Evolutionary conservation across 2,113 vertebrate species (phyloP).

Genomic region (Acinonyx jubatus): DNA sequence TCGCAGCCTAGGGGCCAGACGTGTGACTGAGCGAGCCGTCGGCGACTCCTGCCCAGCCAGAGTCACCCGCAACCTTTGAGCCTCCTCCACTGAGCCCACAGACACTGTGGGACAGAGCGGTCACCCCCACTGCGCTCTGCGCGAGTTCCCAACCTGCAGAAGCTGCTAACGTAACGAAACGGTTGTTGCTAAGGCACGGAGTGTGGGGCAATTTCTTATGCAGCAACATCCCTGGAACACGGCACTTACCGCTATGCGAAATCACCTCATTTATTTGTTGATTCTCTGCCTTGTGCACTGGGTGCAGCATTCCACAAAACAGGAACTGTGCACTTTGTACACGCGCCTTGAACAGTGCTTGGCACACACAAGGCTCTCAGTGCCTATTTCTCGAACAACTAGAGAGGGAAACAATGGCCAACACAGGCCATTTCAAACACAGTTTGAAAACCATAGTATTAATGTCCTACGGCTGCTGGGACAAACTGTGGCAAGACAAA

Average conservation of each 20-base stretch:
- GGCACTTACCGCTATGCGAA: fast-evolving
- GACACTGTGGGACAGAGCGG: background rate
- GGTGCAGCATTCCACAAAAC: background rate
- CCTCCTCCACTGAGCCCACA: background rate
- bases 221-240: background rate
- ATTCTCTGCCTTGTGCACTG: background rate
- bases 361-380: background rate
- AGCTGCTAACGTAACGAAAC: fast-evolving
- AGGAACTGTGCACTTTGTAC: background rate
- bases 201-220: background rate
- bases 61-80: background rate
- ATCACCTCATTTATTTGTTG: background rate
- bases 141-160: background rate
- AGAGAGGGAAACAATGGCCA: background rate
- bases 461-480: background rate
- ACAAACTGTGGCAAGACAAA: background rate
- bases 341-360: background rate
- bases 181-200: background rate
- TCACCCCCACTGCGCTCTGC: background rate
- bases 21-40: background rate
- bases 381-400: background rate
- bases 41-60: background rate
- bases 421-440: no score
- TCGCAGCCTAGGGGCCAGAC: background rate
- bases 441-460: background rate